phyloP scores from a whole-genome alignment of 2,888 invertebrate genomes.

The Nasonovia ribisnigri region DNA sequence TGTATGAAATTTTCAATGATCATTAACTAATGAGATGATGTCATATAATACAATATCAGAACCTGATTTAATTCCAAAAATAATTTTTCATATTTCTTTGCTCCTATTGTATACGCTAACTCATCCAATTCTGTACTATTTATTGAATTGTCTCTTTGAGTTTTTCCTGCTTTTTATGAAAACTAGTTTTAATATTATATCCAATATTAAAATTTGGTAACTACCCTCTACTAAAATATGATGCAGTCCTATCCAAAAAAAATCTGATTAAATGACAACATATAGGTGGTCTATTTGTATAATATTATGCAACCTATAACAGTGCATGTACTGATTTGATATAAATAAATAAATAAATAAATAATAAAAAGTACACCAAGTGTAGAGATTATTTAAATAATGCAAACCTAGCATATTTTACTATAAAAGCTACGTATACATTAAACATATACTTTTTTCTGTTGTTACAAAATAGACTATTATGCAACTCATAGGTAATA shows the following conservation, averaged over 20 bases:
- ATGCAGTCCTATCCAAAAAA: not conserved
- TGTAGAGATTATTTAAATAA: not conserved
- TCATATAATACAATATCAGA: not conserved
- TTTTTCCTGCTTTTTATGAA: not conserved
- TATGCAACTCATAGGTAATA: not conserved
- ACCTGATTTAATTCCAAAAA: not conserved
- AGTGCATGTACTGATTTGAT: not conserved
- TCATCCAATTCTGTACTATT: not conserved
- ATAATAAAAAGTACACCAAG: not conserved
- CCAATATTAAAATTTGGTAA: not conserved
- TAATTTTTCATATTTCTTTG: not conserved
- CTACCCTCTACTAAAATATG: not conserved
- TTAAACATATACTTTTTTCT: not conserved
- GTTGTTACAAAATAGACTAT: not conserved
- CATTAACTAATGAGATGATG: not conserved
- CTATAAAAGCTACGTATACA: not conserved
- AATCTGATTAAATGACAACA: not conserved
- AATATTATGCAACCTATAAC: not conserved
- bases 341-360: no score
- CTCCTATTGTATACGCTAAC: not conserved
- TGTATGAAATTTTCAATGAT: not conserved
- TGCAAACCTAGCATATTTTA: not conserved
- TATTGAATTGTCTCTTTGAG: not conserved
- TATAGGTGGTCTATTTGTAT: not conserved
- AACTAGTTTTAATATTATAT: not conserved